phyloP scores from a whole-genome alignment of 2,797 vertebrate species.

The Halcyon leucocephala region DNA sequence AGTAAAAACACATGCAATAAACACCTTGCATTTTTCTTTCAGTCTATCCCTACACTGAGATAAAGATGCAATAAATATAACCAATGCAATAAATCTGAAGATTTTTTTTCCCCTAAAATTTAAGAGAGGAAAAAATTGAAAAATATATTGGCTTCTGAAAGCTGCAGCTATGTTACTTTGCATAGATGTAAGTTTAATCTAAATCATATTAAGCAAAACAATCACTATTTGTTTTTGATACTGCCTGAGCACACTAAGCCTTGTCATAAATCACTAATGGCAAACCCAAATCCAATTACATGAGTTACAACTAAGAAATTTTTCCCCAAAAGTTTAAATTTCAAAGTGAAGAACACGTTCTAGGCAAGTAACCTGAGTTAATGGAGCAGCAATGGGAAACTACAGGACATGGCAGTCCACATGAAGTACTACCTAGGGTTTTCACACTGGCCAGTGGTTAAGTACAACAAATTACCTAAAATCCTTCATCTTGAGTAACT shows the following conservation, averaged over 20 bases:
- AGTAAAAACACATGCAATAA: background rate
- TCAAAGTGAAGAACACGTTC: background rate
- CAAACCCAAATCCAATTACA: background rate
- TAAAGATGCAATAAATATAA: background rate
- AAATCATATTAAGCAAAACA: background rate
- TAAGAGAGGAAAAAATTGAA: background rate
- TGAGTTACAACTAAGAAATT: background rate
- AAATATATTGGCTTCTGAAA: background rate
- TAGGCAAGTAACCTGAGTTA: background rate
- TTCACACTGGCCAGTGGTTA: background rate
- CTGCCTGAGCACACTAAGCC: background rate
- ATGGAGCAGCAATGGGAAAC: background rate
- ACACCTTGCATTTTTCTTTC: background rate
- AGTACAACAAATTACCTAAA: background rate
- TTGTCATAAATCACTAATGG: background rate
- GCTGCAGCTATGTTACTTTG: background rate
- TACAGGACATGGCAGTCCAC: background rate
- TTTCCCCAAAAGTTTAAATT: background rate
- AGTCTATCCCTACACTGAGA: background rate
- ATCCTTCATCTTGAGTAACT: background rate
- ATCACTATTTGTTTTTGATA: background rate
- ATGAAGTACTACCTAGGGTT: background rate
- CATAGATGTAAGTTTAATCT: rapidly evolving
- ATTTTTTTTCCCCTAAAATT: background rate
- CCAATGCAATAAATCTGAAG: background rate